Base-by-base conservation (phyloP, 1,140 invertebrate species). In the Bombus pascuorum region DNA sequence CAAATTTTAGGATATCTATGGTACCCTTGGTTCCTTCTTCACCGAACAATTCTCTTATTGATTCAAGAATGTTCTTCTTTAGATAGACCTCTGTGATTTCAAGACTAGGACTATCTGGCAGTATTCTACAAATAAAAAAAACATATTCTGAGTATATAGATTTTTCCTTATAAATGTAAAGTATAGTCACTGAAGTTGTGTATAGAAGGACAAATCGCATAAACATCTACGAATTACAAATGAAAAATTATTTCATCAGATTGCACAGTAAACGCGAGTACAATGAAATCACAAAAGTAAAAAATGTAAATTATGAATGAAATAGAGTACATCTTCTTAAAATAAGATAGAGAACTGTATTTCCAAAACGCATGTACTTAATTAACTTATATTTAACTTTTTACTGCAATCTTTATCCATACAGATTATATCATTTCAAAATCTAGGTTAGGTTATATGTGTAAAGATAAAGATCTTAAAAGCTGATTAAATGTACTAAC, bases 1-100 rank as follows among this genome's bases (percentile, higher is more conserved):
- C 93, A 81, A 96, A 97, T 88, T 96, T 97, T 1, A 97, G 86
- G 42, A 97, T 90, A 82, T 97, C 96, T 53, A 97, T 91, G 28
- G 90, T 91, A 47, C 95, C 93, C 76, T 95, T 94, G 28, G 96
- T 93, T 81, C 96, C 96, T 88, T 96, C 93, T 93, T 96, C 96
- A 3, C 97, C 97, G 91, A 97, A 96, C 37, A 97, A 90, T 84
- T 94, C 93, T 32, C 93, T 93, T 65, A 97, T 87, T 4, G 96
- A 95, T 86, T 95, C 91, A 62, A 96, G 92, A 81, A 97, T 95
- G 90, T 96, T 96, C 70, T 96, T 96, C 87, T 96, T 96, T 70
- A 97, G 94, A 83, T 93, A 96, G 1, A 94, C 94, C 0, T 92
- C 89, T 47, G 94, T 96, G 75, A 96, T 83, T 68, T 93, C 91